Evolutionary conservation across 2,888 invertebrate genomes (phyloP), one percentile per base, ranked within the genome.

Genomic region (Copidosoma aretas): DNA sequence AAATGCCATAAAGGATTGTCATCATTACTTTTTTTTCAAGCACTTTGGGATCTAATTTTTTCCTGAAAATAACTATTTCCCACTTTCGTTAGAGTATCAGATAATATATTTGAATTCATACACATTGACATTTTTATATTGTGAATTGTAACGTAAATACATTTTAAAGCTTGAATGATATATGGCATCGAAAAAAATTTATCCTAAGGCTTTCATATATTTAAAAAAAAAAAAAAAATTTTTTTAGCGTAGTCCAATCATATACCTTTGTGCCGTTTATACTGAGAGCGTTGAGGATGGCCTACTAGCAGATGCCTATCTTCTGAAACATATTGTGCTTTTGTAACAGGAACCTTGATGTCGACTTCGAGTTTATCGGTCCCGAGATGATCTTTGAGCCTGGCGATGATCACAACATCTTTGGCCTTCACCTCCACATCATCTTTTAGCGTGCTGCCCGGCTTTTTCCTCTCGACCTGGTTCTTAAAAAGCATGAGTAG

Each of bases 291-390:
- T 74, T 74, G 46, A 83, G 71, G 22, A 85, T 79, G 54, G 81
- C 77, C 56, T 85, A 84, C 71, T 84, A 80, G 70, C 85, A 72
- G 73, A 84, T 73, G 60, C 86, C 77, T 77, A 82, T 79, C 77
- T 83, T 78, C 5, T 81, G 77, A 69, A 85, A 85, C 15, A 84
- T 85, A 58, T 84, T 85, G 74, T 88, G 86, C 68, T 82, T 83
- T 60, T 87, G 85, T 1, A 83, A 79, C 14, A 87, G 75, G 89
- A 61, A 89, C 84, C 66, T 86, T 84, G 22, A 88, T 82, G 63
- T 84, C 79, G 51, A 87, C 84, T 15, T 81, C 77, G 10, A 85
- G 70, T 63, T 80, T 75, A 25, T 79, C 70, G 15, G 74, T 72
- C 1, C 78, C 73, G 5, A 84, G 70, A 46, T 84, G 80, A 71